Percentiles rank a stretch among this genome's conserved stretches.
Conservation (phyloP, 1,140 invertebrate genomes). For the Microvelia longipes region DNA sequence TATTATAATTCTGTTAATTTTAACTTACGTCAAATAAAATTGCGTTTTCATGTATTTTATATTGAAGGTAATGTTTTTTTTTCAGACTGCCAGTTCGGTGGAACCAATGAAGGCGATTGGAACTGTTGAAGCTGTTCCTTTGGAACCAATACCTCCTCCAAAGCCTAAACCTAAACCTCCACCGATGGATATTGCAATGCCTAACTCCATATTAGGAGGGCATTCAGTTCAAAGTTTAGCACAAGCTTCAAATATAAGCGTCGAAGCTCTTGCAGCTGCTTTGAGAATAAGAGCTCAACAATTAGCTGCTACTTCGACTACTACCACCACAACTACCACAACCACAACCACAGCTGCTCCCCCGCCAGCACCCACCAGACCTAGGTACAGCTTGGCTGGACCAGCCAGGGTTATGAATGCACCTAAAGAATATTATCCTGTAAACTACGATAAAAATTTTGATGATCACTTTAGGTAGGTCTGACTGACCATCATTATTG, state of each 20-base stretch:
- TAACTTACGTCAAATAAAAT: too few relatives aligned
- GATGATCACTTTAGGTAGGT: slow-evolving; percentile 57
- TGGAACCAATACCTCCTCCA: not conserved
- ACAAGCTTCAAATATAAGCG: slow-evolving; percentile 52
- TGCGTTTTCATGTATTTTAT: too few relatives aligned
- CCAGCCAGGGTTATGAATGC: slow-evolving; percentile 71
- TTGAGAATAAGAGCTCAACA: slow-evolving; percentile 47
- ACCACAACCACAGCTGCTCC: slow-evolving; percentile 29
- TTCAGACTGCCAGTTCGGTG: not conserved
- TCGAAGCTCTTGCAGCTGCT: slow-evolving; percentile 53
- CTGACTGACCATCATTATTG: too few relatives aligned
- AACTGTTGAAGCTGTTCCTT: not conserved
- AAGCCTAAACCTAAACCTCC: not conserved
- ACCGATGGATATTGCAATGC: slow-evolving; percentile 2
- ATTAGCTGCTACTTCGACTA: slow-evolving; percentile 14
- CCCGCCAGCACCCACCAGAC: slow-evolving; percentile 16
- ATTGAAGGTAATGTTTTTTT: too few relatives aligned
- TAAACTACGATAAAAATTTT: slow-evolving; percentile 71
- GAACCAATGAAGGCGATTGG: not conserved
- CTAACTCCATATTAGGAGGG: slow-evolving; percentile 30
- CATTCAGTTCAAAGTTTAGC: slow-evolving; percentile 39
- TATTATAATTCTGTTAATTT: too few relatives aligned
- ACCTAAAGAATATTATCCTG: slow-evolving; percentile 70
- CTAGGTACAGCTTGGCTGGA: slow-evolving; percentile 25
- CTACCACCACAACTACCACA: slow-evolving; percentile 26